Evolutionary conservation across 2,888 invertebrate species (phyloP), one percentile per base, ranked within the genome.

Genomic region (Aphidius colemani): DNA sequence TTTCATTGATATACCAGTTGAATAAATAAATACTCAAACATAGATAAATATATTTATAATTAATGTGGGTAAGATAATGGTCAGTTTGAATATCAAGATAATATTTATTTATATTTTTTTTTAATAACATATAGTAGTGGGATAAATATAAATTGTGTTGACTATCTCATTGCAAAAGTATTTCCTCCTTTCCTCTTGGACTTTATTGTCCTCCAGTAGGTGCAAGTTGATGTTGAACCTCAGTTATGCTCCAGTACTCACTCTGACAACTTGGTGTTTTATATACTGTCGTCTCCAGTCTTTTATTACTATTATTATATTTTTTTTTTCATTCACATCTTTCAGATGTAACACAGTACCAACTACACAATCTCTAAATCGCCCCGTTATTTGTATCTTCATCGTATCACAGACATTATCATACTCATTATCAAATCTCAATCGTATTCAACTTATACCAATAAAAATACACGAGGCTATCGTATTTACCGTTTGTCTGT

Each of bases 181-280:
- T n/a, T 39, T 18, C 30, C 50, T 46, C 30, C 5, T 43, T 43
- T 11, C 59, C 63, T 61, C 55, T 59, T 62, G 64, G 62, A 59
- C 71, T 57, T 69, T 70, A 71, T 75, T 74, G 74, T 73, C 72
- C 67, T 68, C 53, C 45, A 46, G 50, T 18, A 57, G 44, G 59
- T 58, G 66, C 63, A 64, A 64, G 67, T 68, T 68, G 70, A 70
- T 72, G 73, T 67, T 67, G 70, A 72, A 75, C 72, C 73, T 75
- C 77, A 76, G 78, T 77, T 75, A 72, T 74, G 76, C 75, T 76
- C 75, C 76, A 75, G 75, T 76, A 75, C 75, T 75, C 77, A 68
- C 69, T 66, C 73, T 66, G 71, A 71, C 68, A 76, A 72, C 75
- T 72, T 76, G 75, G 74, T 70, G 68, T 68, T 63, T 61, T 30